Base-by-base conservation (phyloP, 2,888 invertebrate species). In the Nemapogon koenigi region DNA sequence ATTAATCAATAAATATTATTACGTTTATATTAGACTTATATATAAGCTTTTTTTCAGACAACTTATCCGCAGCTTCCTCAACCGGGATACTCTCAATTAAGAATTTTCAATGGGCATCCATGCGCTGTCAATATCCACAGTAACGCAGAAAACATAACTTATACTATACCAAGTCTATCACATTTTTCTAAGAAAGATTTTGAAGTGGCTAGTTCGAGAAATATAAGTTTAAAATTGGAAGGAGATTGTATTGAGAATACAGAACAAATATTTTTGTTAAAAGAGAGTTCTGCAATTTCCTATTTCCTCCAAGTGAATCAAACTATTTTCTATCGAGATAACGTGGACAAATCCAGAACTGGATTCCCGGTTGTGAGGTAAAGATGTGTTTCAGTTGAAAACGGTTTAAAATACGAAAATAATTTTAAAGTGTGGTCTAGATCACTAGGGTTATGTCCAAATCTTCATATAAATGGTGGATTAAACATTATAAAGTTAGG, bases 41-140 rank as follows among this genome's bases (percentile, higher is more conserved):
- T 22, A 22, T 22, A 22, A 22, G 16, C 15, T 43, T 38, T 46
- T 38, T 63, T 69, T 7, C 62, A 84, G 84, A 61, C 66, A 43
- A 83, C 84, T 0, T 83, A 84, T 51, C 84, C 86, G 0, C 57
- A 79, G 10, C 49, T 84, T 6, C 86, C 87, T 1, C 52, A 68
- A 15, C 41, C 53, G 1, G 84, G 83, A 1, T 49, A 65, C 13
- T 79, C 81, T 1, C 86, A 87, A 59, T 45, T 87, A 3, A 67
- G 86, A 33, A 62, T 88, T 37, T 87, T 82, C 53, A 87, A 87
- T 49, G 79, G 81, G 2, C 62, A 80, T 36, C 59, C 64, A 7
- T 82, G 82, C 41, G 55, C 67, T 2, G 42, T 73, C 4, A 53
- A 60, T 2, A 69, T 87, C 35, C 69, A 83, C 15, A 66, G 66